Percentiles rank a stretch among this genome's conserved stretches.
Evolutionary conservation across 2,113 vertebrate genomes (phyloP).

Genomic region (Corythornis vintsioides): DNA sequence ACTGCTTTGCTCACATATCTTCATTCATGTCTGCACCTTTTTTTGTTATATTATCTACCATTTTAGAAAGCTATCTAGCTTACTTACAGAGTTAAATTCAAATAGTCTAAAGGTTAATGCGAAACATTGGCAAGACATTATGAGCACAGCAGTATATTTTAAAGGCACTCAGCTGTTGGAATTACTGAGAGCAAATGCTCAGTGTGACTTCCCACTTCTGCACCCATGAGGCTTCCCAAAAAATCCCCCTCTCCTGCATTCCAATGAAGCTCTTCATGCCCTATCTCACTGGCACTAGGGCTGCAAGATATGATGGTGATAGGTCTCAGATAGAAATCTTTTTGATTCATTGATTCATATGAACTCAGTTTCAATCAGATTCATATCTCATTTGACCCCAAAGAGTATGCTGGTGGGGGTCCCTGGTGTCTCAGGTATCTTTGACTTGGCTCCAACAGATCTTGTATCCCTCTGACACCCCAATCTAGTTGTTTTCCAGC

Average conservation of each 20-base stretch:
- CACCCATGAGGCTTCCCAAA: background rate
- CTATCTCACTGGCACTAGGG: background rate
- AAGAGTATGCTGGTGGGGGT: background rate
- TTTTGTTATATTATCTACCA: conserved; percentile 60
- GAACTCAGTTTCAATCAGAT: background rate
- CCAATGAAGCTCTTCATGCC: background rate
- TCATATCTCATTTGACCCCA: background rate
- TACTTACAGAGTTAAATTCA: conserved; percentile 68
- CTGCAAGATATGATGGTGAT: background rate
- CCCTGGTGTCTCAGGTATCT: background rate
- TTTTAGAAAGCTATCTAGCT: conserved; percentile 57
- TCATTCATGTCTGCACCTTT: conserved; percentile 21
- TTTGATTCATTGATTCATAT: background rate
- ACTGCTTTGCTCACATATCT: conserved; percentile 59
- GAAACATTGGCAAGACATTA: conserved; percentile 40
- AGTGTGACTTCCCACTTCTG: background rate
- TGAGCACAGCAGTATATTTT: conserved; percentile 55
- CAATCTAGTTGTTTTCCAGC: background rate
- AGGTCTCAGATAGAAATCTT: background rate
- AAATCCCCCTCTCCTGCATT: background rate
- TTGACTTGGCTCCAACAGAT: background rate
- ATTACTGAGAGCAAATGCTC: background rate
- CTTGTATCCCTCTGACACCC: background rate
- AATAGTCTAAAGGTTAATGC: conserved; percentile 67
- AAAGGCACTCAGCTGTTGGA: conserved; percentile 25